Evolutionary conservation across 2,113 vertebrate genomes (phyloP).

Genomic region (Procapra przewalskii): DNA sequence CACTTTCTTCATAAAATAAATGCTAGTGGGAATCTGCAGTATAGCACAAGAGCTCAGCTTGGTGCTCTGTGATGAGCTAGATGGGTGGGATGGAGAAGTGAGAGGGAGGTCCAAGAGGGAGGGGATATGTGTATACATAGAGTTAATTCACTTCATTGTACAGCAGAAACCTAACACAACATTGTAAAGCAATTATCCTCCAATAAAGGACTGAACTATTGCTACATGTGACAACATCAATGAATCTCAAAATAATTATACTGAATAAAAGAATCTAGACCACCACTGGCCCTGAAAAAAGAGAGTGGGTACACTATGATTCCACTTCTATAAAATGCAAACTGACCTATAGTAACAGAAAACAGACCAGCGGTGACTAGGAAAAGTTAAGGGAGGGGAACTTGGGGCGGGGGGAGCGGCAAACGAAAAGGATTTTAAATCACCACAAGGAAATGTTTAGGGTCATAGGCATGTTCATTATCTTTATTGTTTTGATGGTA

Average conservation of each 20-base stretch:
- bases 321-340: neutral
- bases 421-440: neutral
- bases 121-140: neutral
- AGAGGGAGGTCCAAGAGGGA: neutral
- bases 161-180: neutral
- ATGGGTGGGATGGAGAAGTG: neutral
- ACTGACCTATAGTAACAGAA: neutral
- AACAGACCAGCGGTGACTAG: neutral
- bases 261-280: neutral
- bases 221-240: neutral
- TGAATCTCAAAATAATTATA: neutral
- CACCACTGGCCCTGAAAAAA: neutral
- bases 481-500: neutral
- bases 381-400: accelerated
- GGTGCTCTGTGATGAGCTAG: neutral
- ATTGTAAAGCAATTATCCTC: neutral
- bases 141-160: neutral
- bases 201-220: neutral
- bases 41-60: neutral
- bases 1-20: neutral
- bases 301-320: neutral
- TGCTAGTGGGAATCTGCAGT: neutral
- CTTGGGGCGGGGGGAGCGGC: accelerated
- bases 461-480: accelerated
- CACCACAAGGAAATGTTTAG: neutral